phyloP scores from a whole-genome alignment of 2,888 invertebrate species.

The Melanotus villosus region DNA sequence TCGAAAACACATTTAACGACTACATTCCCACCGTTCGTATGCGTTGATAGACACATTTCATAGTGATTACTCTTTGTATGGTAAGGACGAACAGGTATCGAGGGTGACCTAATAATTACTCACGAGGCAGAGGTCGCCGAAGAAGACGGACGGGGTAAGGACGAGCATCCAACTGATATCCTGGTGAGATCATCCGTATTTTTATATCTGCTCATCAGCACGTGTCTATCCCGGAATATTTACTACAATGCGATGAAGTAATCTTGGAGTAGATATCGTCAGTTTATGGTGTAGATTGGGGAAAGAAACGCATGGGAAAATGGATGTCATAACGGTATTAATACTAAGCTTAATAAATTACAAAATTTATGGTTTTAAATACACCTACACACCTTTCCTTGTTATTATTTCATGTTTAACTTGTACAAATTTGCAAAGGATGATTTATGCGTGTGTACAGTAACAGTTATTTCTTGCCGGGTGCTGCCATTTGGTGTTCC shows the following conservation, averaged over 20 bases:
- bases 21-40: constrained; percentile 29
- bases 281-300: not conserved
- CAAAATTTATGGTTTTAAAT: constrained; percentile 11
- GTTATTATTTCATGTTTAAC: constrained; percentile 34
- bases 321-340: constrained; percentile 28
- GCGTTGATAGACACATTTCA: constrained; percentile 33
- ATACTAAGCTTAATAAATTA: constrained; percentile 14
- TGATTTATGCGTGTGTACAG: constrained; percentile 19
- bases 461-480: constrained; percentile 22
- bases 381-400: constrained; percentile 32
- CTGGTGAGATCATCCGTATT: constrained; percentile 41
- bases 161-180: constrained; percentile 33
- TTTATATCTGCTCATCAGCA: constrained; percentile 15
- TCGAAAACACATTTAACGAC: constrained; percentile 28
- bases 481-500: constrained; percentile 1
- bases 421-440: constrained; percentile 38
- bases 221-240: constrained; percentile 22
- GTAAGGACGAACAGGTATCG: constrained; percentile 47
- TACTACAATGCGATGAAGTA: constrained; percentile 17
- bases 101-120: constrained; percentile 52
- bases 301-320: not conserved
- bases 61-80: constrained; percentile 32
- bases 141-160: constrained; percentile 37
- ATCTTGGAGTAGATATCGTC: constrained; percentile 1
- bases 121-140: constrained; percentile 48